These are phyloP conservation scores for Cheirogaleus major DNA, from an alignment of 2,797 vertebrate genomes.

Conservation along the genomic window DNA sequence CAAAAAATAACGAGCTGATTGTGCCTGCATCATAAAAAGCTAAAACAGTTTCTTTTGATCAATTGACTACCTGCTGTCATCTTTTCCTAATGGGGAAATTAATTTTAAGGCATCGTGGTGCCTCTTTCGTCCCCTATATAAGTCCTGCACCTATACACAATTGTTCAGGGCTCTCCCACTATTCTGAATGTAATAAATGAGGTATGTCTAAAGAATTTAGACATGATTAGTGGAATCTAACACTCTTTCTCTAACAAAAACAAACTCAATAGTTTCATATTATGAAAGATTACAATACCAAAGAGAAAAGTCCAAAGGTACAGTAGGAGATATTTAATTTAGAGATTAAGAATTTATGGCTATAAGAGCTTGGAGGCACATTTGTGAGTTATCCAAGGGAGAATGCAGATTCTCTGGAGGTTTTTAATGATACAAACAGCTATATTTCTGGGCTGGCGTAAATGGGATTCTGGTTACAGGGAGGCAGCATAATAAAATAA, in stretches of 20 bases:
- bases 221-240: conserved; percentile 20
- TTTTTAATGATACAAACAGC: conserved; percentile 2
- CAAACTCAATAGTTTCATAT: conserved; percentile 40
- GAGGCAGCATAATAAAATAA: conserved; percentile 35
- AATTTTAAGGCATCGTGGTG: conserved; percentile 22
- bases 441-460: neutral
- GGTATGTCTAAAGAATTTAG: conserved; percentile 50
- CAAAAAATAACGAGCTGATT: conserved; percentile 52
- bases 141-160: neutral
- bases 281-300: conserved; percentile 41
- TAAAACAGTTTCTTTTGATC: conserved; percentile 50
- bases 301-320: conserved; percentile 45
- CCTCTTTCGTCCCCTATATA: neutral
- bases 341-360: conserved; percentile 29
- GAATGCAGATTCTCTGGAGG: neutral
- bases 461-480: neutral
- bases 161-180: conserved; percentile 9
- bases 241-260: conserved; percentile 32
- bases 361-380: neutral
- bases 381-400: neutral
- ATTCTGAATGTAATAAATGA: conserved; percentile 47
- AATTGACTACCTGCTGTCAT: neutral
- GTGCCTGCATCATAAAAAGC: conserved; percentile 34
- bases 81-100: conserved; percentile 46
- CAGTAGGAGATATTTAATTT: conserved; percentile 43